A percentile compares a stretch with the other conserved stretches of the same genome.
Evolutionary conservation across 2,113 vertebrate genomes (phyloP).

Genomic region (Epinephelus lanceolatus): DNA sequence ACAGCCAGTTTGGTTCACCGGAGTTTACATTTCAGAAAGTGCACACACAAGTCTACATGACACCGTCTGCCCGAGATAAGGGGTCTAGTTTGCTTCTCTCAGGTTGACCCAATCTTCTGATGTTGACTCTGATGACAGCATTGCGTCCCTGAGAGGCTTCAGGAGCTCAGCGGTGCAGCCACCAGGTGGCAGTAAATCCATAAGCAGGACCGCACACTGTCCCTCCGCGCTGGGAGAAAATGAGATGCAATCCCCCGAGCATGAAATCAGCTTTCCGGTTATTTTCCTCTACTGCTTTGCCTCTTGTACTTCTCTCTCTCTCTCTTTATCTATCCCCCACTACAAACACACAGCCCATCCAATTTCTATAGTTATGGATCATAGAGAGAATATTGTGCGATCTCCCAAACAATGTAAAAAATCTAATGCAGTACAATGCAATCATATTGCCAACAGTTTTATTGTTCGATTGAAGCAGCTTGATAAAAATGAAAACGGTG

Average conservation of each 20-base stretch:
- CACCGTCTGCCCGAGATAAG: constrained; percentile 4
- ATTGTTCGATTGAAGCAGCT: constrained; percentile 16
- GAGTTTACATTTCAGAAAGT: constrained; percentile 14
- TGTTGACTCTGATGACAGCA: constrained; percentile 34
- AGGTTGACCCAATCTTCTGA: constrained; percentile 20
- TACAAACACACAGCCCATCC: constrained; percentile 32
- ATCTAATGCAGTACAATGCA: constrained; percentile 38
- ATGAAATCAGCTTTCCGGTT: constrained; percentile 82
- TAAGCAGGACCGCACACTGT: constrained; percentile 16
- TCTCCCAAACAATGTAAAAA: constrained; percentile 48
- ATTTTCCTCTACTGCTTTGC: constrained; percentile 67
- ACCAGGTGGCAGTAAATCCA: constrained; percentile 80
- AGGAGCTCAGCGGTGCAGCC: constrained; percentile 12
- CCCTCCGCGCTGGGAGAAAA: constrained; percentile 56
- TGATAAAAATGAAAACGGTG: constrained; percentile 23
- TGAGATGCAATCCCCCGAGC: constrained; percentile 80
- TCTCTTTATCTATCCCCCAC: constrained; percentile 25
- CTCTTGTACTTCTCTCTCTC: constrained; percentile 51
- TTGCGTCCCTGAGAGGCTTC: not conserved
- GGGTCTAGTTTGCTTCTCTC: constrained; percentile 11
- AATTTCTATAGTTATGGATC: constrained; percentile 57
- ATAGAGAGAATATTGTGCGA: constrained; percentile 42
- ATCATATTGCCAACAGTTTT: constrained; percentile 24
- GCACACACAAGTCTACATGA: constrained; percentile 6
- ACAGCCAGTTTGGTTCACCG: not conserved